Evolutionary conservation across 2,797 vertebrate species (phyloP), one percentile per base, ranked within the genome.

Genomic region (Mionectes olivaceus): DNA sequence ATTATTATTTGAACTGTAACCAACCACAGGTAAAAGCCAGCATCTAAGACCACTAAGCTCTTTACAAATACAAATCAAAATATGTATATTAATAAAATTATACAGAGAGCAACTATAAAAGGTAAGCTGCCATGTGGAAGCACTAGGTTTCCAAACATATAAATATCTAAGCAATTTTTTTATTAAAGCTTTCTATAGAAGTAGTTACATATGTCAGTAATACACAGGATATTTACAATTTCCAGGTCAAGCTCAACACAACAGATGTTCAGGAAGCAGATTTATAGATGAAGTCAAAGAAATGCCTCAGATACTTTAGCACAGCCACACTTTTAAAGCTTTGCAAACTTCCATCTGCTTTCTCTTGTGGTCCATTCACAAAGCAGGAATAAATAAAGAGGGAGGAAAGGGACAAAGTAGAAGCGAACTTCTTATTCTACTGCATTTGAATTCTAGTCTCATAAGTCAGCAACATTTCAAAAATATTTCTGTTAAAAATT

Each of bases 141-240:
- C 65, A 91, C 37, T 65, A 81, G 10, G 15, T 73, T 81, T 85
- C 35, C 52, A 67, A 46, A 65, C 11, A 74, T 53, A 6, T 56
- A 81, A 87, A 64, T 65, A 89, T 75, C 50, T 49, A 77, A 81
- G 76, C 28, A 19, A 64, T 52, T 79, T 90, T 70, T 89, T 71
- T 43, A 87, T 67, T 90, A 82, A 92, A 88, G 63, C 9, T 76
- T 94, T 78, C 87, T 79, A 93, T 71, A 94, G 85, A 88, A 93
- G 49, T 47, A 95, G 85, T 76, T 94, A 93, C 89, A 90, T 95
- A 92, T 91, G 95, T 95, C 69, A 92, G 67, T 92, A 96, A 96
- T 94, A 93, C 89, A 95, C 95, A 95, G 96, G 93, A 94, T 96
- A 96, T 96, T 96, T 95, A 95, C 78, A 95, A 94, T 93, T 97